These are phyloP conservation scores for Protodeltote pygarga DNA, from an alignment of 2,888 invertebrate species.

Conservation along the genomic window DNA sequence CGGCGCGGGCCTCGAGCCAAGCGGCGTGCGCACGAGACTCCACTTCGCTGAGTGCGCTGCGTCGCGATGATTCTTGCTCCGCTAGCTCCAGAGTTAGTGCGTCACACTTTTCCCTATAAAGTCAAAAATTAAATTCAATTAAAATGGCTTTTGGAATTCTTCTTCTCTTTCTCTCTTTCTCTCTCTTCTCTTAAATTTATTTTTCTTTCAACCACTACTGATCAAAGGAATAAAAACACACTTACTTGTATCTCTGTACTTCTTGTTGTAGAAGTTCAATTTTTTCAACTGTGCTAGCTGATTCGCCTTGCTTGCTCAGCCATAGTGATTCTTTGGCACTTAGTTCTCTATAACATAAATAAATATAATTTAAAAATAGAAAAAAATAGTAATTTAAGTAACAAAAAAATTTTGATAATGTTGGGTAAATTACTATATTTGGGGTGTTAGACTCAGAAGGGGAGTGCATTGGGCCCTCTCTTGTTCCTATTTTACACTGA, in stretches of 20 bases:
- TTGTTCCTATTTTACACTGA: too few relatives aligned
- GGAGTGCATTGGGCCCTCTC: too few relatives aligned
- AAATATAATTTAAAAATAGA: background rate
- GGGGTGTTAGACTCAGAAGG: too few relatives aligned
- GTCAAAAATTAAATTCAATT: background rate
- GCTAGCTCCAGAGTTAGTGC: slow-evolving; percentile 93
- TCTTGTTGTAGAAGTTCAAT: slow-evolving; percentile 92
- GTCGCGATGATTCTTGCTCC: slow-evolving; percentile 91
- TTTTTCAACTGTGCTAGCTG: slow-evolving; percentile 92
- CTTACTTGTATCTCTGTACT: slow-evolving; percentile 92
- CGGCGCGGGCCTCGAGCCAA: slow-evolving; percentile 94
- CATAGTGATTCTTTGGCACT: slow-evolving; percentile 91
- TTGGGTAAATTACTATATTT: too few relatives aligned
- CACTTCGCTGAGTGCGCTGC: slow-evolving; percentile 90
- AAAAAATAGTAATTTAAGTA: background rate
- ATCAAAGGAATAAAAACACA: slow-evolving; percentile 18
- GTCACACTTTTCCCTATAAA: slow-evolving; percentile 88
- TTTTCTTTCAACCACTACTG: slow-evolving; percentile 6
- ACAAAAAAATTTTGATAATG: too few relatives aligned
- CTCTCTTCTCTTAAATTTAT: too few relatives aligned
- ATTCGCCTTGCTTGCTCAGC: slow-evolving; percentile 93
- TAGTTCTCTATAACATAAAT: slow-evolving; percentile 89
- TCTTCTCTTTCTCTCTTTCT: too few relatives aligned
- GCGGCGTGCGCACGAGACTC: slow-evolving; percentile 95
- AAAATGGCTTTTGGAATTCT: background rate